These are phyloP conservation scores for Chondrosia reniformis DNA, from an alignment of 37 sponge, comb jelly and placozoan genomes.

Conservation along the genomic window DNA sequence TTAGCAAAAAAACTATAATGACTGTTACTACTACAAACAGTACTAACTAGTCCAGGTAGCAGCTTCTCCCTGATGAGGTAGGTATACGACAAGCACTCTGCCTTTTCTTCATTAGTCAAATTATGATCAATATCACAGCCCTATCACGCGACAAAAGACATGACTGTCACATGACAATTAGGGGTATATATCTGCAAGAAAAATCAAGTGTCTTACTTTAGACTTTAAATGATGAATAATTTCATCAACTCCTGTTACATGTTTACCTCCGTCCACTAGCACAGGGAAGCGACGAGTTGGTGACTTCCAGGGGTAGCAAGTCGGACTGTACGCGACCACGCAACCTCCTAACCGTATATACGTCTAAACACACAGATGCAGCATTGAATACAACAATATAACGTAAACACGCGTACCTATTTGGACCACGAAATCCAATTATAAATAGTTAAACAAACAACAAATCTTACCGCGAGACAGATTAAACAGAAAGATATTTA, in stretches of 20 bases:
- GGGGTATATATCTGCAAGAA: not conserved
- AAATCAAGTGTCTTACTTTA: not conserved
- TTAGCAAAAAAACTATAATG: not conserved
- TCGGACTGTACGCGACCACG: not conserved
- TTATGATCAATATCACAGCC: not conserved
- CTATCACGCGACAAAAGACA: not conserved
- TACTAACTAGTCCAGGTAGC: not conserved
- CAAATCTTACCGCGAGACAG: no score
- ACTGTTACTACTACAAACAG: not conserved
- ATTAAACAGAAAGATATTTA: no score
- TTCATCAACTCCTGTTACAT: not conserved
- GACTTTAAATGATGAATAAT: not conserved
- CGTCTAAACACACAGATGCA: not conserved
- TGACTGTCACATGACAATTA: not conserved
- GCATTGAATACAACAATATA: not conserved
- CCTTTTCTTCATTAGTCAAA: not conserved
- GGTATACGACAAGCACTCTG: not conserved
- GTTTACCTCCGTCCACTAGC: not conserved
- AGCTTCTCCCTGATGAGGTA: not conserved
- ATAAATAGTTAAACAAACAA: not conserved
- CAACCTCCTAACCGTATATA: not conserved
- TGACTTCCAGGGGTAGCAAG: conserved; percentile 3
- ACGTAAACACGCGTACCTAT: not conserved
- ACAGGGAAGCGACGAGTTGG: not conserved
- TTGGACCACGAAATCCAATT: no score